phyloP scores from a whole-genome alignment of 2,113 vertebrate species.

The Lutjanus erythropterus region DNA sequence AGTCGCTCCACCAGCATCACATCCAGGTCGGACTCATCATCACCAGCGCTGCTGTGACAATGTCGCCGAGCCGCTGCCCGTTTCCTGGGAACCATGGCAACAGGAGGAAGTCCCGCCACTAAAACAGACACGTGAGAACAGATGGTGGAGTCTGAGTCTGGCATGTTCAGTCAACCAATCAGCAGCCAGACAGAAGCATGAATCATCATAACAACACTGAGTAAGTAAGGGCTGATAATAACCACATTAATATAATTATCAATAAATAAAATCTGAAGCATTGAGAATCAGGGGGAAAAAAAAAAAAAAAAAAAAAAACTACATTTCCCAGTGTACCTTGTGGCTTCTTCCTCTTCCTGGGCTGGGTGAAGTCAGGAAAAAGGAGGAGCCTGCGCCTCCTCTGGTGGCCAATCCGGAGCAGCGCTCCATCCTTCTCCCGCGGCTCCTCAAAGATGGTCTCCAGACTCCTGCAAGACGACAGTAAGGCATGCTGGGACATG shows the following conservation, averaged over 20 bases:
- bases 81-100: slow-evolving; percentile 80
- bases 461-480: slow-evolving; percentile 85
- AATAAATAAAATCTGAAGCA: too few relatives aligned
- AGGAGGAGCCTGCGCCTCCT: slow-evolving; percentile 93
- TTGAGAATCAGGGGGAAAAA: too few relatives aligned
- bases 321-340: slow-evolving; percentile 63
- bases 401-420: slow-evolving; percentile 93
- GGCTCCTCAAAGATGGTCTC: slow-evolving; percentile 98
- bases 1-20: slow-evolving; percentile 93
- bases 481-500: slow-evolving; percentile 44
- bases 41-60: slow-evolving; percentile 17
- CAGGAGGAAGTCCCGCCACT: slow-evolving; percentile 67
- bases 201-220: too few relatives aligned
- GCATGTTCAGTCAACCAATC: too few relatives aligned
- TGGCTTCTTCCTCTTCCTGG: slow-evolving; percentile 88
- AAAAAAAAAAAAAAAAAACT: too few relatives aligned
- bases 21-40: slow-evolving; percentile 87
- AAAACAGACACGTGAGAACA: not conserved
- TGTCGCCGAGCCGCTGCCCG: slow-evolving; percentile 86
- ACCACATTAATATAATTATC: too few relatives aligned
- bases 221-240: too few relatives aligned
- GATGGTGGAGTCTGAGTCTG: too few relatives aligned
- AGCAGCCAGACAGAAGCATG: too few relatives aligned
- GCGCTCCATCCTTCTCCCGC: slow-evolving; percentile 91
- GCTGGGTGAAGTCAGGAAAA: slow-evolving; percentile 94